Percentiles rank a stretch among this genome's conserved stretches.
Conservation (phyloP, 1,140 invertebrate species). For the Neoseiulus cucumeris region DNA sequence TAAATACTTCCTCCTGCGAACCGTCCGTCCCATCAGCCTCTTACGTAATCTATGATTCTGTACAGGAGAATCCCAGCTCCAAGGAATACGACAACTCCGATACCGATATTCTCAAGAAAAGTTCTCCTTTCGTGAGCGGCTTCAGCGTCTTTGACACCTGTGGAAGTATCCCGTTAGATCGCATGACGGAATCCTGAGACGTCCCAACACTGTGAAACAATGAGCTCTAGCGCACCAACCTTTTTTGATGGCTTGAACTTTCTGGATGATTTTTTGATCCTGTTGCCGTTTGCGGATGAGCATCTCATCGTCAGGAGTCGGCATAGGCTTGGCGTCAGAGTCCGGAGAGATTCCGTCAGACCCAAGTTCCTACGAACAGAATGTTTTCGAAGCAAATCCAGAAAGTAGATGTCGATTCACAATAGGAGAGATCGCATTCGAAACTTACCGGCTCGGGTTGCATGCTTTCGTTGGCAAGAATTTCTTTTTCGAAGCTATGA, state of each 20-base stretch:
- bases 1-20: too few species aligned
- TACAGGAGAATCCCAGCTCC: slow-evolving; percentile 5
- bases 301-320: neutral
- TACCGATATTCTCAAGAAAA: neutral
- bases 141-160: neutral
- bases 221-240: neutral
- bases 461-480: neutral
- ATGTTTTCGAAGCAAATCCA: neutral
- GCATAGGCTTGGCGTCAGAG: too few species aligned
- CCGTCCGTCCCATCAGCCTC: too few species aligned
- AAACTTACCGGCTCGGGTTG: neutral
- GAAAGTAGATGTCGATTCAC: too few species aligned
- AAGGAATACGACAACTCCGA: neutral
- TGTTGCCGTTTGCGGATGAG: neutral
- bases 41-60: neutral
- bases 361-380: neutral
- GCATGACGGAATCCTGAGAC: neutral
- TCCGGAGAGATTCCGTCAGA: neutral
- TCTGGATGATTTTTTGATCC: neutral
- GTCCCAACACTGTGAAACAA: neutral
- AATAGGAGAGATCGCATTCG: neutral
- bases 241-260: slow-evolving; percentile 5
- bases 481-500: slow-evolving; percentile 6
- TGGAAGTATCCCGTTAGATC: neutral
- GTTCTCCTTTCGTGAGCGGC: neutral